A percentile compares a stretch with the other conserved stretches of the same genome.
These are phyloP conservation scores for Mesoligia furuncula DNA, from an alignment of 2,888 invertebrate genomes.

Conservation along the genomic window DNA sequence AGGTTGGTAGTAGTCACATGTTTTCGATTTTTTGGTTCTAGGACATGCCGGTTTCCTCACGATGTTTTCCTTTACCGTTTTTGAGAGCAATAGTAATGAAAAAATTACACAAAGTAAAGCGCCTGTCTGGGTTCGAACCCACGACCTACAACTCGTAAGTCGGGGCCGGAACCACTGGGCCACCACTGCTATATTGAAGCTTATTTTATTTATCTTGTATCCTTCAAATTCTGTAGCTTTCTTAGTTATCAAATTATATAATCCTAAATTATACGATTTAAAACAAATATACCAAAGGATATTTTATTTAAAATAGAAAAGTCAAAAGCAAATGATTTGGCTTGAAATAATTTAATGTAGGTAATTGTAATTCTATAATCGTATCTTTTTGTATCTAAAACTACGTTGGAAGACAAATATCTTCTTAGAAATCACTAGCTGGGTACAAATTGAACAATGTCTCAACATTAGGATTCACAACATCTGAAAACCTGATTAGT, in stretches of 20 bases:
- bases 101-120: neutral
- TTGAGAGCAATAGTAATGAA: neutral
- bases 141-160: neutral
- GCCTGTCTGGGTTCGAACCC: neutral
- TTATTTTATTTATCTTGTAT: neutral
- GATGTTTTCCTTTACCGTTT: neutral
- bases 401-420: conserved; percentile 22
- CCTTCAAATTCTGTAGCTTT: neutral
- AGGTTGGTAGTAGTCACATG: neutral
- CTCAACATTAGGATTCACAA: conserved; percentile 21
- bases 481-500: conserved; percentile 29
- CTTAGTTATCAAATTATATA: neutral
- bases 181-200: neutral
- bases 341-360: conserved; percentile 3
- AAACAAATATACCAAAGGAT: too few relatives aligned
- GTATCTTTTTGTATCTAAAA: conserved; percentile 21
- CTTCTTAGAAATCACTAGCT: conserved; percentile 25
- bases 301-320: neutral
- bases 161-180: neutral
- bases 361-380: conserved; percentile 21
- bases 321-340: conserved; percentile 5
- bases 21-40: neutral
- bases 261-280: neutral
- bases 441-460: conserved; percentile 30
- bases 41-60: neutral